phyloP scores from a whole-genome alignment of 2,797 vertebrate species.

The Perodicticus potto region DNA sequence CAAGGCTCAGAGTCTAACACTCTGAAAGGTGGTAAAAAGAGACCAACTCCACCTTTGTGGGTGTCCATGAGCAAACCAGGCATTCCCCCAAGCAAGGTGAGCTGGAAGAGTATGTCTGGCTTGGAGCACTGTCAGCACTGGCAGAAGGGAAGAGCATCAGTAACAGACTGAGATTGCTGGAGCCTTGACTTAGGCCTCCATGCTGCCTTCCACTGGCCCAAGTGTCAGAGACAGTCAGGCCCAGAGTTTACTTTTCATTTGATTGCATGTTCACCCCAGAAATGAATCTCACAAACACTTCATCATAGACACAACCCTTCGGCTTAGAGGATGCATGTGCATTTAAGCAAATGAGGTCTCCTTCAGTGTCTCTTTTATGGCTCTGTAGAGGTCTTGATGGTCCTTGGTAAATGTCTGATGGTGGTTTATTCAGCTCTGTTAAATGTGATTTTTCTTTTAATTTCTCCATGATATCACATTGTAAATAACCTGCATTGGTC shows the following conservation, averaged over 20 bases:
- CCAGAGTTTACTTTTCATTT: neutral
- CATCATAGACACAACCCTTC: too few relatives aligned
- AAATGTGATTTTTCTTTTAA: neutral
- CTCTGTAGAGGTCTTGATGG: neutral
- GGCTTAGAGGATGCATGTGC: neutral
- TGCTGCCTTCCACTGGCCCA: neutral
- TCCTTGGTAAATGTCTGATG: neutral
- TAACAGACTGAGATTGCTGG: neutral
- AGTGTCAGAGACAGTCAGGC: neutral
- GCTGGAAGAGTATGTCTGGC: neutral
- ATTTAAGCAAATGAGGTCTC: too few relatives aligned
- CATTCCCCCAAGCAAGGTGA: neutral
- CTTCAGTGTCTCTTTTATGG: neutral
- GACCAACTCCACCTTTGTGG: neutral
- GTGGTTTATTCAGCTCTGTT: neutral
- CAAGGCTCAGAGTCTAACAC: neutral
- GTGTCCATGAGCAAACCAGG: neutral
- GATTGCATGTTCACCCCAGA: neutral
- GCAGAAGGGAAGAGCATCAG: neutral
- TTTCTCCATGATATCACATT: neutral
- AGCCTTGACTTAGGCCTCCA: neutral
- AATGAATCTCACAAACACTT: neutral
- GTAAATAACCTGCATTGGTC: fast-evolving
- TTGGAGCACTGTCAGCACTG: neutral
- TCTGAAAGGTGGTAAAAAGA: neutral